Evolutionary conservation across 2,113 vertebrate species (phyloP).

Genomic region (Cochlearius cochlearius): DNA sequence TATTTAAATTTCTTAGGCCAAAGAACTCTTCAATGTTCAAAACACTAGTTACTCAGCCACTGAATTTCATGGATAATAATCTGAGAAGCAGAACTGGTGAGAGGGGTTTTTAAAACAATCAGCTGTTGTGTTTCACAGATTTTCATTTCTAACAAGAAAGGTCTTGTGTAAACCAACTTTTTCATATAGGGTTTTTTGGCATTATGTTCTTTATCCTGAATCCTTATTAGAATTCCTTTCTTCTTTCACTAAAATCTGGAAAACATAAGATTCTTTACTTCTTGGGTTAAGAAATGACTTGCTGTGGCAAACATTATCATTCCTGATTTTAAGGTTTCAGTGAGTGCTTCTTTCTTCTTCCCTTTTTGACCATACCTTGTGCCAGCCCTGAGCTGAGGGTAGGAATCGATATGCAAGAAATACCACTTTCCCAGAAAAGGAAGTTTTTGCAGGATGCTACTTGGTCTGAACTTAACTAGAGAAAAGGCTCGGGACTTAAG

Average conservation of each 20-base stretch:
- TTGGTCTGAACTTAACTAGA: background rate
- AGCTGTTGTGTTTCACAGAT: background rate
- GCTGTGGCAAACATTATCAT: background rate
- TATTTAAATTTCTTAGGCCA: slow-evolving; percentile 15
- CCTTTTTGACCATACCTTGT: background rate
- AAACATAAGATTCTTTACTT: background rate
- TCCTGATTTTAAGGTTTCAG: background rate
- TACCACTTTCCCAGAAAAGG: background rate
- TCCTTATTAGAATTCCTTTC: background rate
- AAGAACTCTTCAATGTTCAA: background rate
- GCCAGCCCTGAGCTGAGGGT: background rate
- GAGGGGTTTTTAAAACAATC: background rate
- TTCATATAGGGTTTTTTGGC: background rate
- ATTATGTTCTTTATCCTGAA: background rate
- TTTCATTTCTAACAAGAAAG: background rate
- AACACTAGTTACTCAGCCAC: background rate
- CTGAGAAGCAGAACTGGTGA: background rate
- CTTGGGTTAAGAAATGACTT: background rate
- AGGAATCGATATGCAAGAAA: background rate
- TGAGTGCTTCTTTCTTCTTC: background rate
- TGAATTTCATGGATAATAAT: background rate
- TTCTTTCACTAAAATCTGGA: background rate
- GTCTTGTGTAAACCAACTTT: background rate
- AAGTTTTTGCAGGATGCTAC: background rate
- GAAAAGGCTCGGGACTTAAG: background rate